Percentiles rank a stretch among this genome's conserved stretches.
These are phyloP conservation scores for Diloba caeruleocephala DNA, from an alignment of 2,888 invertebrate species.

Conservation along the genomic window DNA sequence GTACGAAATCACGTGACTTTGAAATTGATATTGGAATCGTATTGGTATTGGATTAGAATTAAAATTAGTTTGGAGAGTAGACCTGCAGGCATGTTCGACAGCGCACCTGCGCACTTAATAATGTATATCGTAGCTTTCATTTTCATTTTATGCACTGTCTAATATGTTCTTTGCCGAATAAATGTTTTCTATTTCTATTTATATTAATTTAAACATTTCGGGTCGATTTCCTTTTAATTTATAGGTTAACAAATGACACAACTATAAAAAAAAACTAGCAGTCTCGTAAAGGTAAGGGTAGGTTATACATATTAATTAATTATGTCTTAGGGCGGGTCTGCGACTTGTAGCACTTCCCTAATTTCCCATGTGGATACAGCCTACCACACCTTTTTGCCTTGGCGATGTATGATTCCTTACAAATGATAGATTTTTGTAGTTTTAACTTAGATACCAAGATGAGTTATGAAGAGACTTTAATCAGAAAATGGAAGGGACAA, in stretches of 20 bases:
- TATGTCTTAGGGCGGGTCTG: constrained; percentile 80
- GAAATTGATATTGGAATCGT: no score
- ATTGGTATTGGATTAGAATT: no score
- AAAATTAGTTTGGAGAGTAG: no score
- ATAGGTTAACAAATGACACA: constrained; percentile 5
- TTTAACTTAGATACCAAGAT: constrained; percentile 33
- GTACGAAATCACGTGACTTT: no score
- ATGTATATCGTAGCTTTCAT: no score
- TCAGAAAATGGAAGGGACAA: constrained; percentile 4
- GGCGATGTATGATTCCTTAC: constrained; percentile 65
- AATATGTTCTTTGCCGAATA: no score
- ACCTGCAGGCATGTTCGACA: no score
- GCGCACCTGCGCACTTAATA: no score
- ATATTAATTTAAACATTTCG: no score
- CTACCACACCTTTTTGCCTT: constrained; percentile 78
- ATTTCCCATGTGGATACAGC: constrained; percentile 82
- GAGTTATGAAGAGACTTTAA: constrained; percentile 1
- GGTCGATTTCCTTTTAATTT: not conserved
- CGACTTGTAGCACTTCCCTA: constrained; percentile 78
- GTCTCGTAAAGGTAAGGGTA: constrained; percentile 47
- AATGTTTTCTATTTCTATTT: no score
- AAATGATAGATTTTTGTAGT: constrained; percentile 27
- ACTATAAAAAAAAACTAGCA: constrained; percentile 19
- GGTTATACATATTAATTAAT: constrained; percentile 76
- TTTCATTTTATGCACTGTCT: no score